Evolutionary conservation across 2,113 vertebrate genomes (phyloP).

Genomic region (Psittacara wagleri): DNA sequence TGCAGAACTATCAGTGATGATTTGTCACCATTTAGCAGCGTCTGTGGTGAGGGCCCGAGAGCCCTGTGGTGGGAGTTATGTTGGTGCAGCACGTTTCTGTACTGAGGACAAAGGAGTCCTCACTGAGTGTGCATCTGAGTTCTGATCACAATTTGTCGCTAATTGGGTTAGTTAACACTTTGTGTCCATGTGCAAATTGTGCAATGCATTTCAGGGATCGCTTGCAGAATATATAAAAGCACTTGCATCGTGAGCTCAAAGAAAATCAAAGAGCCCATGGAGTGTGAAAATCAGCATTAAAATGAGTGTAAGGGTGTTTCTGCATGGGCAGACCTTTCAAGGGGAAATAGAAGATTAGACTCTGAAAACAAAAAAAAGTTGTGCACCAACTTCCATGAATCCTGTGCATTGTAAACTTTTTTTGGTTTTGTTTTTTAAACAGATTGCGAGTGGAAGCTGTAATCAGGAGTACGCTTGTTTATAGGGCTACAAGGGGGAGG

Average conservation of each 20-base stretch:
- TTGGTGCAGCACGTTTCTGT: neutral
- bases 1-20: neutral
- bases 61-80: neutral
- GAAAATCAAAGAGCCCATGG: neutral
- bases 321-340: conserved; percentile 22
- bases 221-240: neutral
- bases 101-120: neutral
- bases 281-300: neutral
- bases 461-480: conserved; percentile 39
- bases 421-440: neutral
- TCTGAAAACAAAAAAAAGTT: neutral
- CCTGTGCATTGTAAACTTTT: neutral
- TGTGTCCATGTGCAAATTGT: neutral
- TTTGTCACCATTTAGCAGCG: neutral
- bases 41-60: neutral
- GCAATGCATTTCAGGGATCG: neutral
- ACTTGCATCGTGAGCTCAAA: neutral
- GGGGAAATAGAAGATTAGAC: neutral
- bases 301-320: neutral
- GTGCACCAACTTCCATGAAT: conserved; percentile 34
- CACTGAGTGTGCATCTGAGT: neutral
- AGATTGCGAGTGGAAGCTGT: neutral
- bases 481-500: conserved; percentile 10
- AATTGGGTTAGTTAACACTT: neutral
- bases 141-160: neutral